phyloP scores from a whole-genome alignment of 2,797 vertebrate species.

The Schizopygopsis pylzovi region DNA sequence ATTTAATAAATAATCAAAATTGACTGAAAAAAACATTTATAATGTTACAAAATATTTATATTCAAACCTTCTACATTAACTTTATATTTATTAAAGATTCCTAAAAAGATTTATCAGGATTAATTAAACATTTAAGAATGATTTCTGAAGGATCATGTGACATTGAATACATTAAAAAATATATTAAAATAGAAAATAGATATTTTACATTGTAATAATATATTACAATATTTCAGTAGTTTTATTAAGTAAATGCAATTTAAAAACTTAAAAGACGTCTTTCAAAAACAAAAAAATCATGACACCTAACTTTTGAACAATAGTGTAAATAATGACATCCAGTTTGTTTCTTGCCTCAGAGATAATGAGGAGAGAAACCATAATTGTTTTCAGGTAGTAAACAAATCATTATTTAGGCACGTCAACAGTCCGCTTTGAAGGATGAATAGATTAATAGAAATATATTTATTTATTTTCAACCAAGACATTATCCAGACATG shows the following conservation, averaged over 20 bases:
- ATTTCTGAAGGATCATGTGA: background rate
- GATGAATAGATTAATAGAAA: background rate
- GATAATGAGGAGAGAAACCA: background rate
- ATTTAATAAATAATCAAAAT: background rate
- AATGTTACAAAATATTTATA: background rate
- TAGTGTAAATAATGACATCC: background rate
- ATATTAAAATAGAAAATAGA: background rate
- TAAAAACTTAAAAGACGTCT: background rate
- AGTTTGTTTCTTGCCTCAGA: background rate
- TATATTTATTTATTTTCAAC: slow-evolving; percentile 24
- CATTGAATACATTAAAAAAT: background rate
- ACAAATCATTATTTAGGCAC: slow-evolving; percentile 4
- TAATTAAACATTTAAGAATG: background rate
- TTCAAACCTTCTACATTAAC: background rate
- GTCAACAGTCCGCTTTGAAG: background rate
- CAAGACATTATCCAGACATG: slow-evolving; percentile 5
- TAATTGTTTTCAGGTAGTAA: slow-evolving; percentile 14
- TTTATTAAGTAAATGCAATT: background rate
- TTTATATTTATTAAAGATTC: background rate
- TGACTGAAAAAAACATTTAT: background rate
- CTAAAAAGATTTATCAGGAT: background rate
- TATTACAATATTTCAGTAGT: background rate
- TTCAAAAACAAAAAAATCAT: background rate
- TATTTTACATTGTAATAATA: background rate
- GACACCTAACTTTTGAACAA: background rate